A percentile compares a stretch with the other conserved stretches of the same genome.
These are phyloP conservation scores for Arctia plantaginis DNA, from an alignment of 2,888 invertebrate genomes.

Conservation along the genomic window DNA sequence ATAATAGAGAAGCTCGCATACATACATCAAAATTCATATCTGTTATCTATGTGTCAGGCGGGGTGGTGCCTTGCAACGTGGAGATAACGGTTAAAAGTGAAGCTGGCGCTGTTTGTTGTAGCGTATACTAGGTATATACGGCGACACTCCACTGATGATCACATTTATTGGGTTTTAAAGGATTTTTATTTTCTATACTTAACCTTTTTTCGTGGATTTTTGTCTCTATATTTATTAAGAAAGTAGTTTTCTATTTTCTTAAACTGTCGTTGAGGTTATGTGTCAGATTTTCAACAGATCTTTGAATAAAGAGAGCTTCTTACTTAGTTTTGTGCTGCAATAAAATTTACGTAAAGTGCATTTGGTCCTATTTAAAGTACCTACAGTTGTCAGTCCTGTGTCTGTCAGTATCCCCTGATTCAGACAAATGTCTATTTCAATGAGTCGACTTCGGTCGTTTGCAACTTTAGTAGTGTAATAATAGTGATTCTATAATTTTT, in stretches of 20 bases:
- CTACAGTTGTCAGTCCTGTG: too few relatives aligned
- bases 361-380: not conserved
- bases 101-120: slow-evolving; percentile 57
- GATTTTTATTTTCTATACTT: not conserved
- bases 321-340: not conserved
- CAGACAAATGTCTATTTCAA: not conserved
- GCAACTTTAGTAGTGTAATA: too few relatives aligned
- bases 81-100: slow-evolving; percentile 65
- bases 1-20: slow-evolving; percentile 32
- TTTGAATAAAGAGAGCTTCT: not conserved
- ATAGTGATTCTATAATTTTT: too few relatives aligned
- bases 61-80: slow-evolving; percentile 56
- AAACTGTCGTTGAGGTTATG: not conserved
- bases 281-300: not conserved
- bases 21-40: slow-evolving; percentile 67
- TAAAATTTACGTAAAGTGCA: not conserved
- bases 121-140: slow-evolving; percentile 39
- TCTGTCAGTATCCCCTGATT: not conserved
- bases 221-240: not conserved
- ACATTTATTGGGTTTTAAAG: slow-evolving; percentile 21
- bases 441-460: not conserved
- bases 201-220: not conserved
- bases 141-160: slow-evolving; percentile 11
- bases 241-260: not conserved
- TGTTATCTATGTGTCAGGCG: slow-evolving; percentile 48